These are phyloP conservation scores for Syndactyla subalaris DNA, from an alignment of 2,797 vertebrate genomes.

Conservation along the genomic window DNA sequence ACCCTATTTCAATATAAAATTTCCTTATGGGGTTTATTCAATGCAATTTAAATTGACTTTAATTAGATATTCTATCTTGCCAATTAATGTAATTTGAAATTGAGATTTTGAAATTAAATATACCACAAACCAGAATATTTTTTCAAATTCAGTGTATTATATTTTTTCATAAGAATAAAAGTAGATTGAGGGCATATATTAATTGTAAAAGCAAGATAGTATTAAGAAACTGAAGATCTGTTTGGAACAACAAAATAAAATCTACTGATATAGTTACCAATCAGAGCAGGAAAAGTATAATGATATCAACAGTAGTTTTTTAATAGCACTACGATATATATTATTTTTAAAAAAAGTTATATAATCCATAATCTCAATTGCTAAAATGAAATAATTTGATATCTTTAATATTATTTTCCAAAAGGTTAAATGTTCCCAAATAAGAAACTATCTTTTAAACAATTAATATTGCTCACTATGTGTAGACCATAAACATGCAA, in stretches of 20 bases:
- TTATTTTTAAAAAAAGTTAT: not conserved
- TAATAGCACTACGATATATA: not conserved
- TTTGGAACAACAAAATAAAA: not conserved
- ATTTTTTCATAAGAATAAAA: conserved; percentile 5
- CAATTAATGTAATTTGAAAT: not conserved
- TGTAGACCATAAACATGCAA: not conserved
- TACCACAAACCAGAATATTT: not conserved
- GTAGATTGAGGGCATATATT: conserved; percentile 3
- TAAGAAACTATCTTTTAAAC: not conserved
- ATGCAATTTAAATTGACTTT: not conserved
- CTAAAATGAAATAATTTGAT: not conserved
- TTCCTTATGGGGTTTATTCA: not conserved
- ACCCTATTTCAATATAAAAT: not conserved
- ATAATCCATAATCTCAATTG: not conserved
- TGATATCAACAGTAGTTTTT: not conserved
- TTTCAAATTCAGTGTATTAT: not conserved
- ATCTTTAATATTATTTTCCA: not conserved
- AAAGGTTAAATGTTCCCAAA: not conserved
- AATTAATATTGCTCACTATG: not conserved
- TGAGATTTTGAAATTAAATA: not conserved
- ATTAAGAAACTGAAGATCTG: not conserved
- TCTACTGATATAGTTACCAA: not conserved
- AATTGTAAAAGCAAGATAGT: not conserved
- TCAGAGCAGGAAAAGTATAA: not conserved
- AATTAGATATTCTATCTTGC: not conserved